Evolutionary conservation across 2,797 vertebrate species (phyloP).

Genomic region (Notamacropus eugenii): DNA sequence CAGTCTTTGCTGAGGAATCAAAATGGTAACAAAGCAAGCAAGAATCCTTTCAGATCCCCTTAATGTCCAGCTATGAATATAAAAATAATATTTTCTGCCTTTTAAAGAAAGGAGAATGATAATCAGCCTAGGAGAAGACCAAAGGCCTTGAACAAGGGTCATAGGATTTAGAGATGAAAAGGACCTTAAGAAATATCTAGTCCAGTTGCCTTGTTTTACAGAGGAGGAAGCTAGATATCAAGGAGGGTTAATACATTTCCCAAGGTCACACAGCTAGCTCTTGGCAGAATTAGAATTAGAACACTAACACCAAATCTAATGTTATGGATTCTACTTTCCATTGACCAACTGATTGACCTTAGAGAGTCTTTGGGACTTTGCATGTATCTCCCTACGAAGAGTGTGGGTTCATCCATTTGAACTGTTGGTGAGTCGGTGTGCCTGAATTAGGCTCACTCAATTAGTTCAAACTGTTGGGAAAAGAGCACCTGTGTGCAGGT

Average conservation of each 20-base stretch:
- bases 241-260: neutral
- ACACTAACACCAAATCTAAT: neutral
- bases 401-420: neutral
- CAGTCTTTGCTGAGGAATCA: neutral
- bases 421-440: neutral
- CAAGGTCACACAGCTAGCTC: neutral
- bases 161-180: neutral
- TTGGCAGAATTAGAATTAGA: neutral
- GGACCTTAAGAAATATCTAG: neutral
- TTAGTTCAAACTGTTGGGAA: neutral
- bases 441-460: neutral
- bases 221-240: neutral
- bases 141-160: neutral
- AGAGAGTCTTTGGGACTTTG: neutral
- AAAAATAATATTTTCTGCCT: neutral
- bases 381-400: neutral
- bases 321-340: neutral
- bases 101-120: neutral
- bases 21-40: neutral
- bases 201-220: neutral
- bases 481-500: neutral
- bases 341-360: neutral
- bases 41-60: neutral
- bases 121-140: neutral
- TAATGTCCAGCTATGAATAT: neutral